Evolutionary conservation across 1,140 invertebrate species (phyloP).

Genomic region (Temnothorax nylanderi): DNA sequence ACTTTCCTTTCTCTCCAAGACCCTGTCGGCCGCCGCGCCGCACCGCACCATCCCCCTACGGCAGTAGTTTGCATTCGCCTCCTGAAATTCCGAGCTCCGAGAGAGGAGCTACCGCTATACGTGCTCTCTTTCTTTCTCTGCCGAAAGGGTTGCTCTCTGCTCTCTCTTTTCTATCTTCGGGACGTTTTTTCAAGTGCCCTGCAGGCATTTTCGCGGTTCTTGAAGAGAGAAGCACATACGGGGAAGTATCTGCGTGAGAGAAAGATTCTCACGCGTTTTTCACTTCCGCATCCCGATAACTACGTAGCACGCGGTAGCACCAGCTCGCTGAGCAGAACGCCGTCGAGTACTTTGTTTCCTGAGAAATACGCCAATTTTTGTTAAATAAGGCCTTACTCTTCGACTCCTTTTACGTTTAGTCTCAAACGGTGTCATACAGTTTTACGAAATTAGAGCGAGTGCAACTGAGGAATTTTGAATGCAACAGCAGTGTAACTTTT

Average conservation of each 20-base stretch:
- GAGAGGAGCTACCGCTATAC: constrained; percentile 42
- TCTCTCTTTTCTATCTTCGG: not conserved
- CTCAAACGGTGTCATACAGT: not conserved
- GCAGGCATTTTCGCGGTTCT: constrained; percentile 24
- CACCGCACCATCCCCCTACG: not conserved
- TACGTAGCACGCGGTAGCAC: not conserved
- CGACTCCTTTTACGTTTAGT: not conserved
- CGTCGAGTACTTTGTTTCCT: not conserved
- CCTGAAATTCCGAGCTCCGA: constrained; percentile 62
- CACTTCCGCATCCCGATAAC: constrained; percentile 17
- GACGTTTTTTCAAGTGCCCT: not conserved
- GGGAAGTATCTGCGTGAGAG: not conserved
- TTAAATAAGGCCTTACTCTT: not conserved
- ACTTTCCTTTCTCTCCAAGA: constrained; percentile 47
- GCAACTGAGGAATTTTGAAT: not conserved
- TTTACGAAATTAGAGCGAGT: not conserved
- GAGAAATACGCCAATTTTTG: not conserved
- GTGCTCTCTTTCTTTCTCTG: not conserved
- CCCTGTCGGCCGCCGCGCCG: not conserved
- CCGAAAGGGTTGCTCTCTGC: not conserved
- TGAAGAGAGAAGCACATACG: not conserved
- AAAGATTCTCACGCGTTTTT: constrained; percentile 46
- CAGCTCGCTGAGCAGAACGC: not conserved
- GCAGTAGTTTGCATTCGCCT: constrained; percentile 68
- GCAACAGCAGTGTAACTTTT: not conserved